These are phyloP conservation scores for Drosophila tristis DNA, from an alignment of 1,140 invertebrate species.

Conservation along the genomic window DNA sequence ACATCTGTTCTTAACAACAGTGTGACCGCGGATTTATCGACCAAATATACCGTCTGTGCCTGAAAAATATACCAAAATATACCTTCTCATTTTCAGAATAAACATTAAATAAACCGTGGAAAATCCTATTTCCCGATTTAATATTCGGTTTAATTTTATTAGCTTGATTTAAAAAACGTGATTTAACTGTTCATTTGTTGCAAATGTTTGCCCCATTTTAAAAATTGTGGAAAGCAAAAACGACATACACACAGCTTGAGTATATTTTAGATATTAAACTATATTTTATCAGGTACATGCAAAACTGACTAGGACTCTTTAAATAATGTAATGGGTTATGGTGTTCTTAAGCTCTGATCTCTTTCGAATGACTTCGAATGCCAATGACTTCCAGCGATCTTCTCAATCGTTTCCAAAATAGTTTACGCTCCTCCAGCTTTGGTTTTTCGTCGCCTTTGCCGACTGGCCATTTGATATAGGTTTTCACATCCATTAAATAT, in stretches of 20 bases:
- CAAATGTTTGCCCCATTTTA: too few species aligned
- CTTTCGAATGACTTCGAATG: slow-evolving; percentile 31
- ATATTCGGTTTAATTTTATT: too few species aligned
- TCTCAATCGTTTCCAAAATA: slow-evolving; percentile 82
- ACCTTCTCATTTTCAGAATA: too few species aligned
- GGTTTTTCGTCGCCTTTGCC: slow-evolving; percentile 44
- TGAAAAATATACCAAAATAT: too few species aligned
- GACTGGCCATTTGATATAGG: slow-evolving; percentile 87
- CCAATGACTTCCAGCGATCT: slow-evolving; percentile 63
- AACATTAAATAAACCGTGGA: too few species aligned
- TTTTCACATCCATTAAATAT: slow-evolving; percentile 88
- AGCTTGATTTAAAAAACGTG: too few species aligned
- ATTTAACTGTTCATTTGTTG: too few species aligned
- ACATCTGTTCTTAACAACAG: slow-evolving; percentile 22
- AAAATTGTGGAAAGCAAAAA: too few species aligned
- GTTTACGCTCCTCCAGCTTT: slow-evolving; percentile 71
- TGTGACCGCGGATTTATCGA: too few species aligned
- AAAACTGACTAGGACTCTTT: slow-evolving; percentile 62
- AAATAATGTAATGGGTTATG: neutral
- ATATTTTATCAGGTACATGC: slow-evolving; percentile 64
- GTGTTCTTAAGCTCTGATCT: slow-evolving; percentile 28
- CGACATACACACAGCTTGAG: neutral
- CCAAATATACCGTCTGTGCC: too few species aligned
- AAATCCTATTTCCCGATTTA: too few species aligned
- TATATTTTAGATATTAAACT: slow-evolving; percentile 7